Evolutionary conservation across 2,113 vertebrate genomes (phyloP).

Genomic region (Petromus typicus): DNA sequence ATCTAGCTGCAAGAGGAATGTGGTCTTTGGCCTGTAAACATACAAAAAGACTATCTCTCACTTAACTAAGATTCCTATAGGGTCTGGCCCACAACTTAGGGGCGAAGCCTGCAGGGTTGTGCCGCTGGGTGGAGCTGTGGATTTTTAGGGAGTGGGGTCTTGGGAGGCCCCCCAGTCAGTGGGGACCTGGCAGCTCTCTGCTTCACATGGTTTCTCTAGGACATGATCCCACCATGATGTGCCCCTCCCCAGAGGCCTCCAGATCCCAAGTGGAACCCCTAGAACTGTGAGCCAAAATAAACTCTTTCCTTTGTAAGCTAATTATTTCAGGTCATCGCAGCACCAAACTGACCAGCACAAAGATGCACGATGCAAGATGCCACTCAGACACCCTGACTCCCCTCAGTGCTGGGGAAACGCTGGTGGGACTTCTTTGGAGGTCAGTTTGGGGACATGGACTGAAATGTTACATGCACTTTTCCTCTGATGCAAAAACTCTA

Average conservation of each 20-base stretch:
- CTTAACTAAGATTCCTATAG: background rate
- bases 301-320: background rate
- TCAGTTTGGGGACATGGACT: background rate
- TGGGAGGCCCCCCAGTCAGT: background rate
- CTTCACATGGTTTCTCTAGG: background rate
- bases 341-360: too few relatives aligned
- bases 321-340: background rate
- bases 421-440: accelerated
- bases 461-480: accelerated
- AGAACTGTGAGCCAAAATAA: background rate
- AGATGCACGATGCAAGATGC: background rate
- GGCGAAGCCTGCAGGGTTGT: background rate
- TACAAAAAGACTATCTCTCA: too few relatives aligned
- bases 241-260: background rate
- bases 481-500: too few relatives aligned
- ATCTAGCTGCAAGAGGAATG: background rate
- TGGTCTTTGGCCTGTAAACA: accelerated
- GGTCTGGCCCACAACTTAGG: background rate
- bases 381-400: accelerated
- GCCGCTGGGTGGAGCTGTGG: background rate
- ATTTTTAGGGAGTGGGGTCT: background rate
- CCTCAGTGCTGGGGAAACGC: accelerated
- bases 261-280: background rate
- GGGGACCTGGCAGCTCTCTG: background rate
- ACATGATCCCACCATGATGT: too few relatives aligned